These are phyloP conservation scores for Tribolium madens DNA, from an alignment of 1,140 invertebrate genomes.

Conservation along the genomic window DNA sequence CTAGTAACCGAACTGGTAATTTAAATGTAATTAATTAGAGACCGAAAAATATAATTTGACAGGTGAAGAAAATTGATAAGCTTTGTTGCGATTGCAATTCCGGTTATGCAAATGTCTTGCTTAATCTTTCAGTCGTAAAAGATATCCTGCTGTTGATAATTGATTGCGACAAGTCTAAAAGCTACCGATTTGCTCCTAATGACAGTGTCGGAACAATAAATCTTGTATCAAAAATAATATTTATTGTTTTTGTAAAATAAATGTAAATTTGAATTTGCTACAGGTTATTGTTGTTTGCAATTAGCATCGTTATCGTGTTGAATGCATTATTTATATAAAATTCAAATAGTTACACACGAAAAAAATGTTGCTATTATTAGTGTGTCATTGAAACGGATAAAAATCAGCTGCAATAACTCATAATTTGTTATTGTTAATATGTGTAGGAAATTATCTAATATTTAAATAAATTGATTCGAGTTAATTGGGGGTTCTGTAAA, in stretches of 20 bases:
- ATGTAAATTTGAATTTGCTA: not conserved
- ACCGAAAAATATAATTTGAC: too few species aligned
- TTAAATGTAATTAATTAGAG: too few species aligned
- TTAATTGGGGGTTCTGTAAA: not conserved
- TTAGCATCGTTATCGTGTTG: not conserved
- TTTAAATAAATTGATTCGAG: conserved; percentile 17
- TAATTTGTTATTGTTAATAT: conserved; percentile 29
- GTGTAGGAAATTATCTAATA: conserved; percentile 22
- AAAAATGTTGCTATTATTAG: conserved; percentile 6
- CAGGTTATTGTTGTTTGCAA: conserved; percentile 1
- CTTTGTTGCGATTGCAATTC: not conserved
- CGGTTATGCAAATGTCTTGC: not conserved
- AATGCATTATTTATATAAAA: conserved; percentile 2
- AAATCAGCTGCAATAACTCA: conserved; percentile 6
- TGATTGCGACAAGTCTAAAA: not conserved
- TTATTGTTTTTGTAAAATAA: not conserved
- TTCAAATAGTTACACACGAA: not conserved
- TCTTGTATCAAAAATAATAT: not conserved
- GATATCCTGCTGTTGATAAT: not conserved
- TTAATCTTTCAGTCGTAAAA: not conserved
- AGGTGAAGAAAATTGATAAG: not conserved
- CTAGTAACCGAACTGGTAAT: too few species aligned
- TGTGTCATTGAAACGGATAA: conserved; percentile 7
- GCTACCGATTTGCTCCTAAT: not conserved
- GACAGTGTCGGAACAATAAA: not conserved